A percentile compares a stretch with the other conserved stretches of the same genome.
phyloP scores from a whole-genome alignment of 2,888 invertebrate genomes.

The Ochropacha duplaris region DNA sequence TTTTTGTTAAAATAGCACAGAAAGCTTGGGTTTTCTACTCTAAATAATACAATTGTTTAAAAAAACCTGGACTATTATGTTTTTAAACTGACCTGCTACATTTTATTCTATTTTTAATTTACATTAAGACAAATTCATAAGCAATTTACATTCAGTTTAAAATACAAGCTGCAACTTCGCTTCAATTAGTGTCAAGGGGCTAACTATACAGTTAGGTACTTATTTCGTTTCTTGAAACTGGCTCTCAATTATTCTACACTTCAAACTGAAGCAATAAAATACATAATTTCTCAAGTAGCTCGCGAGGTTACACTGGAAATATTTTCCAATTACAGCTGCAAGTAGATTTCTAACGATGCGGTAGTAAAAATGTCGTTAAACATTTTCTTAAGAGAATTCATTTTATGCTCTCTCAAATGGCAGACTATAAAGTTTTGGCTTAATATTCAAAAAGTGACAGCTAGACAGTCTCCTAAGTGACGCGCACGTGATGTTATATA shows the following conservation, averaged over 20 bases:
- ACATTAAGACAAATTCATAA: neutral
- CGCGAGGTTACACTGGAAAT: conserved; percentile 6
- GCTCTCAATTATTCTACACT: conserved; percentile 4
- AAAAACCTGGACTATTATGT: too few species aligned
- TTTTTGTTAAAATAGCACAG: too few species aligned
- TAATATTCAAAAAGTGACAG: neutral
- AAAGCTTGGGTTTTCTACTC: too few species aligned
- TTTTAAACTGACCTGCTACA: too few species aligned
- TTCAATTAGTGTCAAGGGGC: neutral
- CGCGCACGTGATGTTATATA: too few species aligned
- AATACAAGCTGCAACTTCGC: neutral
- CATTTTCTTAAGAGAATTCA: conserved; percentile 1
- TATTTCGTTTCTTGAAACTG: neutral
- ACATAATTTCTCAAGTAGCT: conserved; percentile 8
- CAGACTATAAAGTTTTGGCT: neutral
- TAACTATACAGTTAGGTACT: neutral
- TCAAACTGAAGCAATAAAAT: conserved; percentile 10
- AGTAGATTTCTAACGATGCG: conserved; percentile 8
- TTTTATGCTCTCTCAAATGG: neutral
- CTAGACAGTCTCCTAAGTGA: neutral
- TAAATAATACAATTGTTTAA: too few species aligned
- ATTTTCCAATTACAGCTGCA: conserved; percentile 10
- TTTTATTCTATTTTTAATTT: too few species aligned
- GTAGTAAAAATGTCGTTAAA: neutral
- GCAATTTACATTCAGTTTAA: neutral